Percentiles rank a stretch among this genome's conserved stretches.
These are phyloP conservation scores for Lordiphosa stackelbergi DNA, from an alignment of 1,140 invertebrate species.

Conservation along the genomic window DNA sequence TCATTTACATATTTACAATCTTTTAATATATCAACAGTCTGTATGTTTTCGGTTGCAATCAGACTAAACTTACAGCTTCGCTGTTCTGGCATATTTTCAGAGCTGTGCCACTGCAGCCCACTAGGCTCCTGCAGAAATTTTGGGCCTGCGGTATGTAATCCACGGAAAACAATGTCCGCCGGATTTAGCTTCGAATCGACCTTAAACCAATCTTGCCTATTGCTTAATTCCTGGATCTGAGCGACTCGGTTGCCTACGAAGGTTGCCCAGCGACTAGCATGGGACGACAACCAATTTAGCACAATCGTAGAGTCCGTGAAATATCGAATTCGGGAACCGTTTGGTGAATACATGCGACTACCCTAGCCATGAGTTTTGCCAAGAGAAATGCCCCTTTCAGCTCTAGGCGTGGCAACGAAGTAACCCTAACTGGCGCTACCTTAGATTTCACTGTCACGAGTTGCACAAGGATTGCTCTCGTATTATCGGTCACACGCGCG, in stretches of 20 bases:
- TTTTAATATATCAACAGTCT: conserved; percentile 1
- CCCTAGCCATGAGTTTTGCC: not conserved
- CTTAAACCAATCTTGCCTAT: conserved; percentile 5
- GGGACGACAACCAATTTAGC: conserved; percentile 39
- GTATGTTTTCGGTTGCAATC: not conserved
- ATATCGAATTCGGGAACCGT: not conserved
- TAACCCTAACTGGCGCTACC: conserved; percentile 1
- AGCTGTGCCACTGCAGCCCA: conserved; percentile 3
- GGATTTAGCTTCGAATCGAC: conserved; percentile 5
- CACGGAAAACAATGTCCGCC: conserved; percentile 7
- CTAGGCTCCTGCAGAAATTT: conserved; percentile 1
- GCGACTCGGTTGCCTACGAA: conserved; percentile 12
- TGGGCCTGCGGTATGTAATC: conserved; percentile 5
- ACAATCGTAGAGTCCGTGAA: conserved; percentile 48
- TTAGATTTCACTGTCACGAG: conserved; percentile 1
- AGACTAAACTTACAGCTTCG: conserved; percentile 8
- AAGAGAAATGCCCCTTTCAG: not conserved
- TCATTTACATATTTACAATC: conserved; percentile 6
- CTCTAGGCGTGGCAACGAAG: conserved; percentile 6
- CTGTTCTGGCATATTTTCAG: conserved; percentile 1
- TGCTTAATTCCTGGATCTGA: conserved; percentile 4
- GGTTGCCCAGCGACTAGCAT: conserved; percentile 15
- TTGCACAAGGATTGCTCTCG: not conserved
- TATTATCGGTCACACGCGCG: not conserved
- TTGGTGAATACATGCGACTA: not conserved